Base-by-base conservation (phyloP, 1,140 invertebrate genomes). In the Pygmarrhopalites habei region DNA sequence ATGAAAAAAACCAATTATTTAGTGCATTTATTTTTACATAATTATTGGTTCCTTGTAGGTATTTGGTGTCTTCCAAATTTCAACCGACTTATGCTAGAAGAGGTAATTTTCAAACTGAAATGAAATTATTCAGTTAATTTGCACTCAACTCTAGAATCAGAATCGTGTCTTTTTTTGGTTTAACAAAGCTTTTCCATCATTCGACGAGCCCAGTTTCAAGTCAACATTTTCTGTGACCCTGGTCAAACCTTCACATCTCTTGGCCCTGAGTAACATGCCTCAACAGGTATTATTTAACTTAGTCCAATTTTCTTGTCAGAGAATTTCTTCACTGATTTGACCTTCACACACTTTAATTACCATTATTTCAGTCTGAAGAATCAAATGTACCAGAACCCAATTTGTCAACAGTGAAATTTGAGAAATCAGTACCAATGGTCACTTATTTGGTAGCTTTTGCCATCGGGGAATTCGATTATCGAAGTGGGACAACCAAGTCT, bases 141-240 rank as follows among this genome's bases (percentile, higher is more conserved):
- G n/a, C n/a, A n/a, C n/a, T n/a, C n/a, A n/a, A n/a, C n/a, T n/a
- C n/a, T n/a, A n/a, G n/a, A n/a, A n/a, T n/a, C n/a, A n/a, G n/a
- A n/a, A n/a, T n/a, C n/a, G n/a, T n/a, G n/a, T n/a, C n/a, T n/a
- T n/a, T n/a, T n/a, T n/a, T n/a, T n/a, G n/a, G n/a, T n/a, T n/a
- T n/a, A n/a, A n/a, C n/a, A n/a, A 72, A 58, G 80, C 81, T 0
- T 86, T 85, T 65, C 60, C 79, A 10, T 74, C 74, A 57, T 80
- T 81, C 1, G 95, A 98, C 77, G 95, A 98, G 74, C 95, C 95
- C 0, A 81, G 85, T 35, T 86, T 95, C 71, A 98, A 98, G 79
- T 90, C 94, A 0, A 85, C 84, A 62, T 98, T 88, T 78, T 82
- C 81, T 28, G 82, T 95, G 14, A 83, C 84, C 7, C 72, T 96